phyloP scores from a whole-genome alignment of 2,113 vertebrate genomes.

The Chunga burmeisteri region DNA sequence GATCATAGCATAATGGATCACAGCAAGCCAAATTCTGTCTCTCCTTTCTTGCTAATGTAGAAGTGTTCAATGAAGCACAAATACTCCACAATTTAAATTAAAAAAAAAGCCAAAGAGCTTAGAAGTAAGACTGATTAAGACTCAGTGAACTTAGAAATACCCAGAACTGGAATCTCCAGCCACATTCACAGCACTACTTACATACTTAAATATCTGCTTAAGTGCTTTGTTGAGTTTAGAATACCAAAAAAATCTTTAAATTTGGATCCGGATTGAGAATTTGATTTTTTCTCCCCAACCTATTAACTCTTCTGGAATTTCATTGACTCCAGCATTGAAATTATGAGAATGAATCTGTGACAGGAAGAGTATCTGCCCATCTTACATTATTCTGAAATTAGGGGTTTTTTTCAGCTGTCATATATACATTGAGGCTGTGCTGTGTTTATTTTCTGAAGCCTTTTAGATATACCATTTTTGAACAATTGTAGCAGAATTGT shows the following conservation, averaged over 20 bases:
- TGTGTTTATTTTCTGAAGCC: background rate
- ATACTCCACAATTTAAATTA: background rate
- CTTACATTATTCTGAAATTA: background rate
- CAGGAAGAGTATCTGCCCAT: background rate
- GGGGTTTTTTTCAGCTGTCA: background rate
- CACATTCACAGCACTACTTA: background rate
- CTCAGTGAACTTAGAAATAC: background rate
- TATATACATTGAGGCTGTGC: background rate
- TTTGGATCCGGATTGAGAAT: background rate
- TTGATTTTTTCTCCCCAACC: fast-evolving
- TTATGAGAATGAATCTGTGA: background rate
- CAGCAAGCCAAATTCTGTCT: background rate
- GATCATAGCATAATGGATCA: background rate
- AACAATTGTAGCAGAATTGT: background rate
- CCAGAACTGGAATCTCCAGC: background rate
- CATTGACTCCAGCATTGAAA: background rate
- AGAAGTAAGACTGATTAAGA: background rate
- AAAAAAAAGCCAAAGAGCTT: background rate
- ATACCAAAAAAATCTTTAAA: fast-evolving
- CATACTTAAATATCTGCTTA: background rate
- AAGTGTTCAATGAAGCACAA: background rate
- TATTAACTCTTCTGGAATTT: background rate
- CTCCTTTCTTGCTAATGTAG: background rate
- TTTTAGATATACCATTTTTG: background rate
- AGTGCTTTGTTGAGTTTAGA: background rate